Evolutionary conservation across 2,888 invertebrate genomes (phyloP).

Genomic region (Leucania comma): DNA sequence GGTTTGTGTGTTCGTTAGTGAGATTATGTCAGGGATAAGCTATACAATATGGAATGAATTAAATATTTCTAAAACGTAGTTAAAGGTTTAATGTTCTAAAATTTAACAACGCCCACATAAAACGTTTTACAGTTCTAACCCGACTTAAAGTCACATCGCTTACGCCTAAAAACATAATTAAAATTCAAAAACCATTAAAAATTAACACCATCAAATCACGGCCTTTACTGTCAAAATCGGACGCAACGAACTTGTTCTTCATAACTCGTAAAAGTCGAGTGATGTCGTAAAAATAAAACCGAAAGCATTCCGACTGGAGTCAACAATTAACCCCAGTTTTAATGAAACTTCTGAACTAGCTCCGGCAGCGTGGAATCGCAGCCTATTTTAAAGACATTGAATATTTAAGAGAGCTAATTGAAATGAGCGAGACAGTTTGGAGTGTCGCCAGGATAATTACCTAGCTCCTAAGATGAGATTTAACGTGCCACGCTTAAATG

Average conservation of each 20-base stretch:
- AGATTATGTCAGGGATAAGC: slow-evolving; percentile 37
- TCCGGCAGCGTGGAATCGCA: slow-evolving; percentile 79
- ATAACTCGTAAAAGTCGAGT: slow-evolving; percentile 81
- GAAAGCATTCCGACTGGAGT: slow-evolving; percentile 80
- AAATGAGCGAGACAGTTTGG: slow-evolving; percentile 90
- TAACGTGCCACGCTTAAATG: slow-evolving; percentile 88
- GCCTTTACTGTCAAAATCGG: slow-evolving; percentile 73
- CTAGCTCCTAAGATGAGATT: slow-evolving; percentile 89
- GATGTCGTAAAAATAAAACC: slow-evolving; percentile 84
- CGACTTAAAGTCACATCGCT: slow-evolving; percentile 51
- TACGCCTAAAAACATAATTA: slow-evolving; percentile 60
- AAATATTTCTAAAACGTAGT: background rate
- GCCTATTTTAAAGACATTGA: slow-evolving; percentile 91
- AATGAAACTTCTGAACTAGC: slow-evolving; percentile 88
- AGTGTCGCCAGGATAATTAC: slow-evolving; percentile 90
- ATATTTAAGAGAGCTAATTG: slow-evolving; percentile 91
- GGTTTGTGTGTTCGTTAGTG: slow-evolving; percentile 44
- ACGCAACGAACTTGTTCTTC: slow-evolving; percentile 74
- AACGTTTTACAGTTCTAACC: slow-evolving; percentile 55
- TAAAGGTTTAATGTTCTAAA: slow-evolving; percentile 10
- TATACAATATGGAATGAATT: slow-evolving; percentile 4
- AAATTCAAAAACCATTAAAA: slow-evolving; percentile 65
- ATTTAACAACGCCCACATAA: slow-evolving; percentile 34
- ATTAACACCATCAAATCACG: slow-evolving; percentile 70
- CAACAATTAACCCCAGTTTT: slow-evolving; percentile 87